These are phyloP conservation scores for Miniopterus natalensis DNA, from an alignment of 2,113 vertebrate genomes.

Conservation along the genomic window DNA sequence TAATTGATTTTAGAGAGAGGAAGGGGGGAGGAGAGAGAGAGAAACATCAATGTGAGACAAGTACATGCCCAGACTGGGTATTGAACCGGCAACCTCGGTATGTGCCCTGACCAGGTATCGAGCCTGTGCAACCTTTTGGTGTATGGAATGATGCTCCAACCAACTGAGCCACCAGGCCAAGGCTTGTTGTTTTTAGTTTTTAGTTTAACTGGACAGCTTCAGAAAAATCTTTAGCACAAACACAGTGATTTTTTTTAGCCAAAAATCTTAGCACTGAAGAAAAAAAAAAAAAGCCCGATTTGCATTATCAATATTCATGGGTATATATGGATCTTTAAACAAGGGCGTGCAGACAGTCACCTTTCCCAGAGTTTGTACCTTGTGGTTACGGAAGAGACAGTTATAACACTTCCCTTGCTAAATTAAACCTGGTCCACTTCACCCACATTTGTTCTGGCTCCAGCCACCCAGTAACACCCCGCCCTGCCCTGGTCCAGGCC, in stretches of 20 bases:
- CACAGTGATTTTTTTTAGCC: constrained; percentile 54
- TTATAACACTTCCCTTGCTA: constrained; percentile 62
- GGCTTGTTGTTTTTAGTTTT: not conserved
- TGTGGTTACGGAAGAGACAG: constrained; percentile 58
- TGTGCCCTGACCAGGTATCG: not conserved
- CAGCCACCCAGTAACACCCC: constrained; percentile 6
- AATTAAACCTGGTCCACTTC: constrained; percentile 62
- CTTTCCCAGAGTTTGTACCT: constrained; percentile 66
- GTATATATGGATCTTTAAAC: constrained; percentile 25
- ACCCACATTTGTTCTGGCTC: constrained; percentile 79
- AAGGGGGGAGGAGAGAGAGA: not conserved
- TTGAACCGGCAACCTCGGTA: not conserved
- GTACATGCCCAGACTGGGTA: no score
- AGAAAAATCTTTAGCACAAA: not conserved
- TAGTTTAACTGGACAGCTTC: constrained; percentile 6
- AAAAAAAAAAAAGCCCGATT: not conserved
- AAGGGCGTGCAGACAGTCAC: not conserved
- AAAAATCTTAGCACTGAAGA: constrained; percentile 12
- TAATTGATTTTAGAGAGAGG: not conserved
- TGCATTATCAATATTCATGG: constrained; percentile 3
- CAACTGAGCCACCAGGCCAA: not conserved
- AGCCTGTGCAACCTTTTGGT: not conserved
- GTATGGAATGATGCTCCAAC: not conserved
- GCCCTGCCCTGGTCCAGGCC: constrained; percentile 16
- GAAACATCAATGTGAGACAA: not conserved